A percentile compares a stretch with the other conserved stretches of the same genome.
phyloP scores from a whole-genome alignment of 2,113 vertebrate genomes.

The Clarias batrachus region DNA sequence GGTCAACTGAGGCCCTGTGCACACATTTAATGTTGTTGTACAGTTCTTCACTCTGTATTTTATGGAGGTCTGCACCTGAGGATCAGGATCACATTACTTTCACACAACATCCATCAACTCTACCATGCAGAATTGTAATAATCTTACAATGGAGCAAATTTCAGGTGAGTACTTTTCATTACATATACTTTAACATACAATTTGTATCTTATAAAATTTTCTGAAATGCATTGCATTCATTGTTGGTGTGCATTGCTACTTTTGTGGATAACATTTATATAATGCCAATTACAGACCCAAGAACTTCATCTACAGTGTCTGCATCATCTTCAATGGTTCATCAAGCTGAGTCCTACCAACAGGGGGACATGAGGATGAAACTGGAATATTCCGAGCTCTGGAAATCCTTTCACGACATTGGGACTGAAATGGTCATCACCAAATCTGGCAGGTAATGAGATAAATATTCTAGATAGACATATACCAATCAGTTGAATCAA shows the following conservation, averaged over 20 bases:
- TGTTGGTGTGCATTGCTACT: background rate
- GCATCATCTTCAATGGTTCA: conserved; percentile 60
- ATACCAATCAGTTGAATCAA: background rate
- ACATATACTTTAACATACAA: conserved; percentile 43
- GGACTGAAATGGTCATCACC: conserved; percentile 93
- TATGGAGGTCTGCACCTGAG: background rate
- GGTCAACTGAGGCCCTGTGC: conserved; percentile 7
- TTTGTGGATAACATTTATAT: background rate
- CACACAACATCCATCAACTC: background rate
- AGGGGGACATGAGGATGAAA: conserved; percentile 76
- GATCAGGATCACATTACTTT: background rate
- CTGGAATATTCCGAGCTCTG: conserved; percentile 84
- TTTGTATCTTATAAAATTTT: background rate
- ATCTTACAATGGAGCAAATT: conserved; percentile 54
- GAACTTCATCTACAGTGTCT: conserved; percentile 68
- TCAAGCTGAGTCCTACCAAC: conserved; percentile 67
- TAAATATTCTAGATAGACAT: background rate
- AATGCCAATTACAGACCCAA: conserved; percentile 65
- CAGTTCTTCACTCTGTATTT: background rate
- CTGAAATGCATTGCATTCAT: background rate
- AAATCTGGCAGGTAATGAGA: conserved; percentile 82
- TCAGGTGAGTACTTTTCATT: conserved; percentile 56
- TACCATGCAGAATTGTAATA: background rate
- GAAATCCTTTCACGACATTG: conserved; percentile 82
- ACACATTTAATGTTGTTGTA: background rate